Evolutionary conservation across 2,888 invertebrate species (phyloP).

Genomic region (Pseudococcus viburni): DNA sequence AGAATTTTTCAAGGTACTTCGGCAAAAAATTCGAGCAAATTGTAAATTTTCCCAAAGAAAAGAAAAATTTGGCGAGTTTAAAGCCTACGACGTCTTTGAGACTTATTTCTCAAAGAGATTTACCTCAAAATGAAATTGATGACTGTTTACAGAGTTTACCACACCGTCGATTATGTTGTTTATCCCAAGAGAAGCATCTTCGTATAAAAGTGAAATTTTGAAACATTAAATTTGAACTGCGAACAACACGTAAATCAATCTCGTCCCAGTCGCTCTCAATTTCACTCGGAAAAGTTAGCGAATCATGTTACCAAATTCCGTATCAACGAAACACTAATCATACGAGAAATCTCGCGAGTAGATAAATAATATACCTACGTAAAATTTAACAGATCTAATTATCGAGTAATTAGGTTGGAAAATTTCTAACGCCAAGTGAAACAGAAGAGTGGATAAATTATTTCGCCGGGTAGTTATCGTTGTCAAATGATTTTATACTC

Average conservation of each 20-base stretch:
- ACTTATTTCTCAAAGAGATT: neutral
- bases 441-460: neutral
- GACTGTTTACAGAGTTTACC: neutral
- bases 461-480: neutral
- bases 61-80: neutral
- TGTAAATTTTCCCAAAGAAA: neutral
- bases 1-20: neutral
- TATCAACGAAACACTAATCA: neutral
- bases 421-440: neutral
- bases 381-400: slow-evolving; percentile 5
- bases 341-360: neutral
- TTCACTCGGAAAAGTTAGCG: neutral
- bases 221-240: neutral
- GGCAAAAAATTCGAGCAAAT: neutral
- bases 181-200: neutral
- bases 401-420: neutral
- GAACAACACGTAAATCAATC: neutral
- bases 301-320: neutral
- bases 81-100: neutral
- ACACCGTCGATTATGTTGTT: neutral
- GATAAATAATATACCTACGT: neutral
- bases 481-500: slow-evolving; percentile 5
- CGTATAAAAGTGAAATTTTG: neutral
- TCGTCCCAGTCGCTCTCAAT: neutral
- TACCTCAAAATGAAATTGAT: neutral